Base-by-base conservation (phyloP, 2,888 invertebrate species). In the Agonopterix arenella region DNA sequence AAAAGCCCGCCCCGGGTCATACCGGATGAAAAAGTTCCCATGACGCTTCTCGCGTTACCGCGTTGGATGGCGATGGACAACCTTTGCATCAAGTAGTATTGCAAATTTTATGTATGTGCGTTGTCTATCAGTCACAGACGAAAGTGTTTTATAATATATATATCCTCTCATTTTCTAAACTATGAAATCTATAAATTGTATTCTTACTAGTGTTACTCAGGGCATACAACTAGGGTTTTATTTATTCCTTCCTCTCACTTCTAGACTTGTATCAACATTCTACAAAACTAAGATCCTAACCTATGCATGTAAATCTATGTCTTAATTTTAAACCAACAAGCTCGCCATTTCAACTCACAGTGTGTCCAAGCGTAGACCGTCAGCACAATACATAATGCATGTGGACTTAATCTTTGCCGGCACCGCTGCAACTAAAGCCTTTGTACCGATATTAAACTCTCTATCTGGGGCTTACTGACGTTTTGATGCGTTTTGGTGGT, bases 321-420 rank as follows among this genome's bases (percentile, higher is more conserved):
- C 9, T 9, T 40, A 40, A n/a, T 9, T 1, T 5, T 40, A 40
- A n/a, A 40, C 10, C 10, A 40, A 40, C 10, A 40, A n/a, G 40
- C 9, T 40, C 1, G 9, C 40, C 40, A 40, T 40, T n/a, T n/a
- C n/a, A 40, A 40, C 40, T 4, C 9, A 2, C 40, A 40, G 40
- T 58, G 46, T 51, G 41, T 52, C 46, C 11, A n/a, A 43, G 13
- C 43, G 13, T n/a, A 11, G 43, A 38, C 47, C 51, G 48, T 46
- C 49, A 47, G 53, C 53, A 51, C 56, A 56, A 64, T 62, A 61
- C 61, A 62, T 62, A 60, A 62, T 64, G 62, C 64, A 64, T 62
- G 55, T 51, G 53, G 49, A 58, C 56, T 55, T 64, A 62, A 64
- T 61, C 60, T 62, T 56, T 48, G 43, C 52, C 48, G 52, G 40